These are phyloP conservation scores for Octopus sinensis DNA, from an alignment of 1,140 invertebrate genomes.

Conservation along the genomic window DNA sequence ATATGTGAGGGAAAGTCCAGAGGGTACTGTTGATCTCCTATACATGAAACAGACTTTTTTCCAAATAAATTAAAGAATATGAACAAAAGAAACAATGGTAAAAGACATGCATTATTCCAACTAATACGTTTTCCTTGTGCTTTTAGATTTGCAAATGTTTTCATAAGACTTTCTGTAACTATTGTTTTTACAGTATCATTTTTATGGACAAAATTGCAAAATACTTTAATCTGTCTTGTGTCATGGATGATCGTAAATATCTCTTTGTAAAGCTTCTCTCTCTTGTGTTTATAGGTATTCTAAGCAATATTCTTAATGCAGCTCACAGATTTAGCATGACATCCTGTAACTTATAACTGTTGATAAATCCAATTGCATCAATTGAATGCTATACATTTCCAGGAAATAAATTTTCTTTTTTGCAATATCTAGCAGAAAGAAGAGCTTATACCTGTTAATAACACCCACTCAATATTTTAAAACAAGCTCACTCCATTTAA, in stretches of 20 bases:
- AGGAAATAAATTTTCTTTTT: neutral
- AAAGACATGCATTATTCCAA: constrained; percentile 1
- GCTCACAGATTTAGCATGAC: neutral
- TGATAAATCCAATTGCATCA: neutral
- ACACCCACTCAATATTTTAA: neutral
- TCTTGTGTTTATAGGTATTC: neutral
- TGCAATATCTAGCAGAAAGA: neutral
- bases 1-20: neutral
- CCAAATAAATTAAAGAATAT: neutral
- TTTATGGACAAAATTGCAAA: constrained; percentile 2
- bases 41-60: neutral
- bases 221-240: constrained; percentile 2
- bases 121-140: neutral
- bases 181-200: constrained; percentile 2
- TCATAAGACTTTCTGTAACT: constrained; percentile 2
- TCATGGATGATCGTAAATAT: constrained; percentile 7
- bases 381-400: constrained; percentile 1
- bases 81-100: neutral
- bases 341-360: constrained; percentile 5
- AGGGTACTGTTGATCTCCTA: constrained; percentile 4
- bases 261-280: constrained; percentile 5
- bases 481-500: too few relatives aligned
- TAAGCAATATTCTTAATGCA: constrained; percentile 6
- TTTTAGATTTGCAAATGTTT: constrained; percentile 8
- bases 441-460: constrained; percentile 1